Evolutionary conservation across 2,888 invertebrate species (phyloP).

Genomic region (Eilema sororculum): DNA sequence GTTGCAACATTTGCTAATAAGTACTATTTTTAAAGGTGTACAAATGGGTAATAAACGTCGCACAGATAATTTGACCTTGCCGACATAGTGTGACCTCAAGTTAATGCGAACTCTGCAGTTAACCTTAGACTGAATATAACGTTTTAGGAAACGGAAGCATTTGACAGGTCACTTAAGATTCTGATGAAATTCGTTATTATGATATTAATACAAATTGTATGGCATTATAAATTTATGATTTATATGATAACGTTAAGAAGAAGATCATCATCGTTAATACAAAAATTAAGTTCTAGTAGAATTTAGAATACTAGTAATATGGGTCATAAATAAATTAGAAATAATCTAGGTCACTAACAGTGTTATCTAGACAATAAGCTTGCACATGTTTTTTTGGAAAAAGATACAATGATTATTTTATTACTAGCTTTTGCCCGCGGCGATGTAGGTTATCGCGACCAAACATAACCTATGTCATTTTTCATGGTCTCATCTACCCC

Average conservation of each 20-base stretch:
- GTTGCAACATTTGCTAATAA: neutral
- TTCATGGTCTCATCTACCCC: too few relatives aligned
- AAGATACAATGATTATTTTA: too few relatives aligned
- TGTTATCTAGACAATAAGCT: too few relatives aligned
- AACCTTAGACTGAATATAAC: neutral
- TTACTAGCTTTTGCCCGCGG: too few relatives aligned
- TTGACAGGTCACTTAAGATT: neutral
- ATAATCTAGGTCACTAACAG: too few relatives aligned
- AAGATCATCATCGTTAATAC: neutral
- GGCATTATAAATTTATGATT: neutral
- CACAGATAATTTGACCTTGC: neutral
- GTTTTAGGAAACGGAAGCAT: conserved; percentile 14
- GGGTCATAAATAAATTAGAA: neutral
- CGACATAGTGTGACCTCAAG: neutral
- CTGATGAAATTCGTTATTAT: neutral
- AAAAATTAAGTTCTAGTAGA: too few relatives aligned
- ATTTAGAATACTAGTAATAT: neutral
- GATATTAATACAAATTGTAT: neutral
- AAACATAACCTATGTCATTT: too few relatives aligned
- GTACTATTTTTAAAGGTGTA: conserved; percentile 5
- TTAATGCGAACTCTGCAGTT: neutral
- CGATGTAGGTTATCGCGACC: too few relatives aligned
- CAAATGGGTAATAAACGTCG: neutral
- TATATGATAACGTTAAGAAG: neutral
- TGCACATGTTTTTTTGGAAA: too few relatives aligned